Conservation (phyloP, 2,888 invertebrate genomes). For the Corbicula japonica region DNA sequence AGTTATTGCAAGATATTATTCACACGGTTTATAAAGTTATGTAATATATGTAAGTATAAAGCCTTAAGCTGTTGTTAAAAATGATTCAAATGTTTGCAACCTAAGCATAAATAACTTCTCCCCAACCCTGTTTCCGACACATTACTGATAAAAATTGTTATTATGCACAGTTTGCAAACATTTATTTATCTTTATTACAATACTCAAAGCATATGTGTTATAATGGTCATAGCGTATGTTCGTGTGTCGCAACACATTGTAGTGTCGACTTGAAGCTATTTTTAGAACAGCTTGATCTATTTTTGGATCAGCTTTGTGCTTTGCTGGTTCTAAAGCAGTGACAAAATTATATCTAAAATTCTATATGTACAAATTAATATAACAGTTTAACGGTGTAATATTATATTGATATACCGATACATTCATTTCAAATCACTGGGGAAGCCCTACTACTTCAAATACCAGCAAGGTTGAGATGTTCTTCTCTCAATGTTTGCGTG, state of each 20-base stretch:
- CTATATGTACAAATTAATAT: too few species aligned
- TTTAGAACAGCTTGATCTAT: constrained; percentile 17
- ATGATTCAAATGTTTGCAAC: constrained; percentile 29
- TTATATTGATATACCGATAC: too few species aligned
- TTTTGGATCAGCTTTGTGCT: constrained; percentile 2
- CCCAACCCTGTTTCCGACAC: too few species aligned
- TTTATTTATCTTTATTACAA: constrained; percentile 17
- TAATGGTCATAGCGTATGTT: constrained; percentile 3
- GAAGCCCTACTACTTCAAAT: too few species aligned
- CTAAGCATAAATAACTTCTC: constrained; percentile 15
- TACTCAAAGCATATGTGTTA: constrained; percentile 24
- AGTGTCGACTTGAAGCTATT: constrained; percentile 31
- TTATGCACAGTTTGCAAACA: too few species aligned
- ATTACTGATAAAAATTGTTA: too few species aligned
- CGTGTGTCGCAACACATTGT: constrained; percentile 20
- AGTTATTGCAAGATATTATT: constrained; percentile 27
- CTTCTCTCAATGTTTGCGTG: too few species aligned
- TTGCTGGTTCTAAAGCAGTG: constrained; percentile 49
- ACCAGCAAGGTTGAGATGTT: too few species aligned
- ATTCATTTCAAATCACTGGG: too few species aligned
- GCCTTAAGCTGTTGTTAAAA: constrained; percentile 47
- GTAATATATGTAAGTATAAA: constrained; percentile 28
- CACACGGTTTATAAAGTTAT: constrained; percentile 37
- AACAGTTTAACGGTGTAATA: too few species aligned
- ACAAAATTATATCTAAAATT: constrained; percentile 18